phyloP scores from a whole-genome alignment of 53 echinoderm and acorn worm genomes.

The Stichopus horrens region DNA sequence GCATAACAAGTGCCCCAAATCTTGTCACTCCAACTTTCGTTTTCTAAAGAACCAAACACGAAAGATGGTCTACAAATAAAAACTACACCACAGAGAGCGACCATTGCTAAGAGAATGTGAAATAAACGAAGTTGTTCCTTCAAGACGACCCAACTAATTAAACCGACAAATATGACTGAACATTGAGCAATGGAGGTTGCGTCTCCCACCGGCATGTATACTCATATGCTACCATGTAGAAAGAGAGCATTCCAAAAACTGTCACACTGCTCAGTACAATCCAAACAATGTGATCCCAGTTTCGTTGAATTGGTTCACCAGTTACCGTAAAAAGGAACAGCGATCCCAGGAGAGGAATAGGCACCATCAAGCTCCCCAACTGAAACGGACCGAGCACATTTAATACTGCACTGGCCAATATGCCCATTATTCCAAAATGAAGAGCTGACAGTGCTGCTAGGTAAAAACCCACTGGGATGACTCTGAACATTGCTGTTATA shows the following conservation, averaged over 20 bases:
- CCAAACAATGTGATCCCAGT: neutral
- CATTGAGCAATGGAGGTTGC: neutral
- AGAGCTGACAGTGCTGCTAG: neutral
- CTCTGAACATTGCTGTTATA: no score
- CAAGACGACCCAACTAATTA: slow-evolving; percentile 19
- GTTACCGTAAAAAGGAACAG: neutral
- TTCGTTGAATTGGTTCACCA: neutral
- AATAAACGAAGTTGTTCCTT: neutral
- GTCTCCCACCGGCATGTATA: neutral
- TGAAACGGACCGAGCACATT: slow-evolving; percentile 2
- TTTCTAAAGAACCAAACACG: neutral
- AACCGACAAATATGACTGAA: neutral
- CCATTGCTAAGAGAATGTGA: neutral
- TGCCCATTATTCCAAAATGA: neutral
- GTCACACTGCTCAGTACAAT: neutral
- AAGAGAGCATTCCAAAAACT: neutral
- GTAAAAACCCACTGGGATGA: neutral
- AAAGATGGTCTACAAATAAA: slow-evolving; percentile 6
- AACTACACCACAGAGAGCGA: slow-evolving; percentile 2
- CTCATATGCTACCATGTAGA: neutral
- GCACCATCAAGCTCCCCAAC: neutral
- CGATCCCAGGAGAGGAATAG: neutral
- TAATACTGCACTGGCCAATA: neutral
- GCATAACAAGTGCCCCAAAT: neutral
- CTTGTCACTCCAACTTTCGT: neutral